Percentiles rank a stretch among this genome's conserved stretches.
Evolutionary conservation across 1,140 invertebrate species (phyloP).

Genomic region (Asobara japonica): DNA sequence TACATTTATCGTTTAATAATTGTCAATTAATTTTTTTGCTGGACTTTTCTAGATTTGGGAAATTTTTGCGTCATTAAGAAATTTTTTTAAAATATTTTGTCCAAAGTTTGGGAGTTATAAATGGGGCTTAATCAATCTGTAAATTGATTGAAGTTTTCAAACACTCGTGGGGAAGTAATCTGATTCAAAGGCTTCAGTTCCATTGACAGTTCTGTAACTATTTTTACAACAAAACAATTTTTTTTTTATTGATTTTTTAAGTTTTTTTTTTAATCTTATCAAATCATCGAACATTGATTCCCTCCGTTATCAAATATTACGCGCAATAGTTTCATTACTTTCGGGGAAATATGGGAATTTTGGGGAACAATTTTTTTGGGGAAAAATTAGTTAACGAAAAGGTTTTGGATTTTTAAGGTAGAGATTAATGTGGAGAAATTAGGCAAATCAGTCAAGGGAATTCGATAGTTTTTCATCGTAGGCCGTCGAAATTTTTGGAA

Average conservation of each 20-base stretch:
- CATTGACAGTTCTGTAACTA: background rate
- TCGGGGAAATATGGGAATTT: too few relatives aligned
- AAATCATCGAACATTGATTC: conserved; percentile 9
- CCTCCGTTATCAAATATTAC: background rate
- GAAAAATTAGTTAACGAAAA: too few relatives aligned
- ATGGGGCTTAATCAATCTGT: background rate
- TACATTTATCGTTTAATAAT: background rate
- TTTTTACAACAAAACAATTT: background rate
- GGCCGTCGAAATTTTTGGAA: too few relatives aligned
- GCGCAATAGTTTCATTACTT: background rate
- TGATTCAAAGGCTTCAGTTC: background rate
- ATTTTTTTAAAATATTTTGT: background rate
- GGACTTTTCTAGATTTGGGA: too few relatives aligned
- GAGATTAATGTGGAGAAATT: too few relatives aligned
- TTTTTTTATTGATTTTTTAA: background rate
- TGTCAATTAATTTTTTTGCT: background rate
- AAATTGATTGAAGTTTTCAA: background rate
- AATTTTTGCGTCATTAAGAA: background rate
- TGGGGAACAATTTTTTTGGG: too few relatives aligned
- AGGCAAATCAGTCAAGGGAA: too few relatives aligned
- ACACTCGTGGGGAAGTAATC: background rate
- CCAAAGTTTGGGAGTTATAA: background rate
- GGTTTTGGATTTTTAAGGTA: too few relatives aligned
- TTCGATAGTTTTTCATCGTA: too few relatives aligned
- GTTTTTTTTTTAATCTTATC: background rate